Conservation (phyloP, 1,140 invertebrate species). For the Neotoxoptera formosana region DNA sequence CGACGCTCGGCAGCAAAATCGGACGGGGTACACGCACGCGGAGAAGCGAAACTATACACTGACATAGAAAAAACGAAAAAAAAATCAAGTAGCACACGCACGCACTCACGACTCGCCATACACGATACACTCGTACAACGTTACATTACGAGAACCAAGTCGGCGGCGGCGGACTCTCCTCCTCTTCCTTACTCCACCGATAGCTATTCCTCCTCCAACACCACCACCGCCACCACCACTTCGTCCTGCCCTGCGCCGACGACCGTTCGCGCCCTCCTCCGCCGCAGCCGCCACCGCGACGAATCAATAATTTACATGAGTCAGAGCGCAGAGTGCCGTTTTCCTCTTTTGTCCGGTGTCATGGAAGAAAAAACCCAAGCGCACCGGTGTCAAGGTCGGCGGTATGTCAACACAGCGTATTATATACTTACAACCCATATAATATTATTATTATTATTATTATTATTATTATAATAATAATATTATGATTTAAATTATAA, state of each 20-base stretch:
- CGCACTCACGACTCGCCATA: not conserved
- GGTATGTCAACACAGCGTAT: not conserved
- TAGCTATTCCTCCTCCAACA: not conserved
- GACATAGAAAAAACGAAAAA: constrained; percentile 48
- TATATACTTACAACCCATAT: not conserved
- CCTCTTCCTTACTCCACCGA: not conserved
- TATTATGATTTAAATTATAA: too few relatives aligned
- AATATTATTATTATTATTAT: too few relatives aligned
- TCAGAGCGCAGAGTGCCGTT: constrained; percentile 36
- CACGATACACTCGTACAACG: not conserved
- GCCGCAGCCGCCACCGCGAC: not conserved
- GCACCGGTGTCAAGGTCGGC: constrained; percentile 39
- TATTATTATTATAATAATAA: too few relatives aligned
- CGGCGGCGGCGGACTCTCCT: not conserved
- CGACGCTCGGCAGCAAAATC: not conserved
- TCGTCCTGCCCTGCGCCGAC: not conserved
- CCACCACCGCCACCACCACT: not conserved
- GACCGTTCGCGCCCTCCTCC: not conserved
- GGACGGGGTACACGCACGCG: not conserved
- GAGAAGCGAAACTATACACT: constrained; percentile 35
- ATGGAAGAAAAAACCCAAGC: constrained; percentile 47
- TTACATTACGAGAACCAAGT: not conserved
- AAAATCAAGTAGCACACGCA: constrained; percentile 9
- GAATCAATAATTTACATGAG: constrained; percentile 57
- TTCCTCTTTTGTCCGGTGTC: constrained; percentile 46